Percentiles rank a stretch among this genome's conserved stretches.
These are phyloP conservation scores for Laticauda colubrina DNA, from an alignment of 2,113 vertebrate species.

Conservation along the genomic window DNA sequence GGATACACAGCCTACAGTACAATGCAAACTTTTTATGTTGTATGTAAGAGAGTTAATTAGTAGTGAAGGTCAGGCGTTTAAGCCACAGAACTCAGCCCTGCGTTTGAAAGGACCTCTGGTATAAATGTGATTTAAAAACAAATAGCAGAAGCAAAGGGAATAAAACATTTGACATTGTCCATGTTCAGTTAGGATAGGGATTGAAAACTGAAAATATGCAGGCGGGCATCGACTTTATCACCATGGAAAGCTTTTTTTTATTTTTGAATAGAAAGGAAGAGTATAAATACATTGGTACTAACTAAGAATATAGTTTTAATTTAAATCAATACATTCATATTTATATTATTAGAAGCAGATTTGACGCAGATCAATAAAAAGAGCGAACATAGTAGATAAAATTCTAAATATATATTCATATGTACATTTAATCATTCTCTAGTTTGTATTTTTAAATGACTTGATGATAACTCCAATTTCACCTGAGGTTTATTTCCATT, in stretches of 20 bases:
- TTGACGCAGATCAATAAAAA: background rate
- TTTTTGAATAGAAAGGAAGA: background rate
- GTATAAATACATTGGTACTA: background rate
- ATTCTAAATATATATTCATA: background rate
- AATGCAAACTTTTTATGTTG: background rate
- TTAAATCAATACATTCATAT: background rate
- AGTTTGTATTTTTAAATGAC: background rate
- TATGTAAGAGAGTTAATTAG: background rate
- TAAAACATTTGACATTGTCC: background rate
- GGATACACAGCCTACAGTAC: background rate
- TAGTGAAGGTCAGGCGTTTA: background rate
- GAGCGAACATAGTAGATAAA: background rate
- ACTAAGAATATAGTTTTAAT: background rate
- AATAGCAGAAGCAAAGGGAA: background rate
- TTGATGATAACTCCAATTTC: background rate
- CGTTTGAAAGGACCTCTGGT: background rate
- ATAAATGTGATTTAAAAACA: background rate
- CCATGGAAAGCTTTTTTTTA: background rate
- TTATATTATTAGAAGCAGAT: background rate
- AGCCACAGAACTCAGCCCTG: background rate
- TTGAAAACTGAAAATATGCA: background rate
- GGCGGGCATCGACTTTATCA: background rate
- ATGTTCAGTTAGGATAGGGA: background rate
- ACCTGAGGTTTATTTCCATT: background rate
- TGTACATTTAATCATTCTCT: background rate